Base-by-base conservation (phyloP, 2,113 vertebrate species). In the Hypomesus transpacificus region DNA sequence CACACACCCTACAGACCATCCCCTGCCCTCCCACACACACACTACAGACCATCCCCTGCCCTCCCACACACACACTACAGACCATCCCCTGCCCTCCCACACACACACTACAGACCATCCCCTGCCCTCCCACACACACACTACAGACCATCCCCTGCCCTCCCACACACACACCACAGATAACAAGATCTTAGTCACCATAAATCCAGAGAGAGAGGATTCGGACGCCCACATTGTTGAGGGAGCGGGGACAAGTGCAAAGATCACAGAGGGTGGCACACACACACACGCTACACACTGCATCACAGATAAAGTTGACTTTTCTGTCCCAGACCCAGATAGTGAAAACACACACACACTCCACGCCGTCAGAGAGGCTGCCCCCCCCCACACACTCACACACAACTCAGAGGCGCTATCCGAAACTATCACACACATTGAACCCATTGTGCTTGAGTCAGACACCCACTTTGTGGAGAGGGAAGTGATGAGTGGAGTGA, bases 401-500 rank as follows among this genome's bases (percentile, higher is more conserved):
- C 28, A n/a, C 4, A 39, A 0, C 64, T n/a, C 21, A 20, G 53
- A 14, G 17, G 3, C 52, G 24, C 18, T 57, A 50, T 13, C 63
- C 13, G 2, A 69, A n/a, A 56, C 68, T 22, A 39, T 16, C 62
- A 34, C 22, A 11, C 39, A 13, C 9, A 13, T 46, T 13, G 8
- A 46, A 13, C 39, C 11, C 0, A 0, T 57, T 9, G 57, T 68
- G 72, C 54, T 71, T 63, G 79, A 73, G 66, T 71, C 72, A 56
- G 59, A 77, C 54, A 50, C 78, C 4, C 9, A 50, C 31, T n/a
- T 31, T 24, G 34, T 74, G 39, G 26, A 58, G 57, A 57, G 67
- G 14, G 69, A 81, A 74, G 21, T 77, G 78, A 80, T 80, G 57
- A 79, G 81, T 1, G 50, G 24, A 53, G 54, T 13, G 70, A 69